Evolutionary conservation across 2,113 vertebrate genomes (phyloP).

Genomic region (Athene cunicularia): DNA sequence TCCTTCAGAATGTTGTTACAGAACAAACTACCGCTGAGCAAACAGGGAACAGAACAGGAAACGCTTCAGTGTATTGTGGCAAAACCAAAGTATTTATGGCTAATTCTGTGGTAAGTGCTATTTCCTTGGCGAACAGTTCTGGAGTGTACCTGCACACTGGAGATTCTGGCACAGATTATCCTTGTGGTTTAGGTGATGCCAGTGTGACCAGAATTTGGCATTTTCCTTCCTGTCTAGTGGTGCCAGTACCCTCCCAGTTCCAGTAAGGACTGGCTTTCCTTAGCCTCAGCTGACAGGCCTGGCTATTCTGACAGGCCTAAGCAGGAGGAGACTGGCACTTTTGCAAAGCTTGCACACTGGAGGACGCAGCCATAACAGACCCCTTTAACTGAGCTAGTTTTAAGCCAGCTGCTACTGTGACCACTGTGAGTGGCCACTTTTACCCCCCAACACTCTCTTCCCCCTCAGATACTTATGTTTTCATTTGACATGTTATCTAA

Average conservation of each 20-base stretch:
- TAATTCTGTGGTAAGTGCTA: conserved; percentile 76
- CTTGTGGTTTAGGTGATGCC: neutral
- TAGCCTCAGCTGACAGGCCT: neutral
- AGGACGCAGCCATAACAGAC: neutral
- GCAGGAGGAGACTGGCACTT: neutral
- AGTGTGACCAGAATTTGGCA: neutral
- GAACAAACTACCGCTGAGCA: neutral
- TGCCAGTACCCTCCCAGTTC: neutral
- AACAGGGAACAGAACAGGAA: neutral
- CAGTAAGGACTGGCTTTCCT: neutral
- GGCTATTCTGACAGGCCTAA: neutral
- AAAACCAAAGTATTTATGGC: conserved; percentile 94
- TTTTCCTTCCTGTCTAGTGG: neutral
- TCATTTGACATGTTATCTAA: neutral
- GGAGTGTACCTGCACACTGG: neutral
- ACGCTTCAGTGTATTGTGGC: conserved; percentile 82
- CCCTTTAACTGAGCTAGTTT: neutral
- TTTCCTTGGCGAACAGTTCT: neutral
- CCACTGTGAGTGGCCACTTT: neutral
- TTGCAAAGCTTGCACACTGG: neutral
- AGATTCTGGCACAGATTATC: neutral
- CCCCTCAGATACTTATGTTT: neutral
- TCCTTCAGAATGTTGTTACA: conserved; percentile 55
- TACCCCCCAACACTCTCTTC: neutral
- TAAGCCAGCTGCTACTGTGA: neutral